phyloP scores from a whole-genome alignment of 2,113 vertebrate genomes.

The Pyrgilauda ruficollis region DNA sequence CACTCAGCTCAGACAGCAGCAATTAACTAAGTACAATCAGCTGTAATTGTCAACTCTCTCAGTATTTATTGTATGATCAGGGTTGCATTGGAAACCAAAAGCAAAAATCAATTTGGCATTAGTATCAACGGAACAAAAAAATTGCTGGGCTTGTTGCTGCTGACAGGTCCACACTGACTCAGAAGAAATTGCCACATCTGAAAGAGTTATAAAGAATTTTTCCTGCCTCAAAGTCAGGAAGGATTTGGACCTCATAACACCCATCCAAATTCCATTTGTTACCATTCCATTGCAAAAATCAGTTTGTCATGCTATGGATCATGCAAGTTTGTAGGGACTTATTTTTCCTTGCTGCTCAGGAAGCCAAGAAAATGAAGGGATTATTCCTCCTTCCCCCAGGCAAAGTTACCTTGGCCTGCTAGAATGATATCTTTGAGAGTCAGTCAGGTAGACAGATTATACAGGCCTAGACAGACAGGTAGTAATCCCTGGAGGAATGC shows the following conservation, averaged over 20 bases:
- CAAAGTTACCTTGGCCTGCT: neutral
- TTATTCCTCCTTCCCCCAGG: neutral
- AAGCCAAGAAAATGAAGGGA: neutral
- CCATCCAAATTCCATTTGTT: neutral
- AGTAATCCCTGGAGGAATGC: neutral
- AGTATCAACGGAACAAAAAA: constrained; percentile 2
- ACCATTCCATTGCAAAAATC: neutral
- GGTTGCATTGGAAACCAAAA: neutral
- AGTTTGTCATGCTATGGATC: neutral
- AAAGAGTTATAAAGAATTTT: neutral
- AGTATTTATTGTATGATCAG: constrained; percentile 22
- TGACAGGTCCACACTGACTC: neutral
- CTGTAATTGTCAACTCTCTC: neutral
- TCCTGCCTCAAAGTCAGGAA: neutral
- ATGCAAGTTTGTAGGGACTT: neutral
- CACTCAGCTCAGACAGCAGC: neutral
- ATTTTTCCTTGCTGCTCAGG: neutral
- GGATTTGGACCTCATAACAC: neutral
- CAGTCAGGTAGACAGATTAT: neutral
- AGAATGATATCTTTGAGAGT: neutral
- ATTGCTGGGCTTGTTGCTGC: neutral
- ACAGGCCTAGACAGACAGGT: neutral
- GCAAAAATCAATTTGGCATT: constrained; percentile 33
- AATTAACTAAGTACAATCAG: neutral
- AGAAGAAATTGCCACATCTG: neutral